Evolutionary conservation across 2,888 invertebrate genomes (phyloP).

Genomic region (Petrolisthes manimaculis): DNA sequence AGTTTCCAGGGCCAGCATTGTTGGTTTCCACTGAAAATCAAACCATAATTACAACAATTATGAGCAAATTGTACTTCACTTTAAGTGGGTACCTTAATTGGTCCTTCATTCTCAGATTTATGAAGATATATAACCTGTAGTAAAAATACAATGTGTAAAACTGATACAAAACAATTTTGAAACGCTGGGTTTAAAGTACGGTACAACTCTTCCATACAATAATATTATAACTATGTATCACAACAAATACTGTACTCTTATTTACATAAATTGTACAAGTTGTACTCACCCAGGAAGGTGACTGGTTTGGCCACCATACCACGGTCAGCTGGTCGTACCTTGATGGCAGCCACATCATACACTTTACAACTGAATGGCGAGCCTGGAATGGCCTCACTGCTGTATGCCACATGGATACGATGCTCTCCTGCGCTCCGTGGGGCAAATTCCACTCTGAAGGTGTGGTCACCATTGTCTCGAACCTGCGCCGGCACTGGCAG

Average conservation of each 20-base stretch:
- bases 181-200: neutral
- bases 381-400: constrained; percentile 82
- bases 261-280: neutral
- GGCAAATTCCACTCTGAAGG: constrained; percentile 90
- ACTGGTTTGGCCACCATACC: constrained; percentile 91
- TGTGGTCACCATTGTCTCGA: constrained; percentile 83
- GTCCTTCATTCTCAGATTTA: neutral
- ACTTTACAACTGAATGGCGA: constrained; percentile 96
- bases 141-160: neutral
- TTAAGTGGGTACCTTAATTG: neutral
- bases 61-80: neutral
- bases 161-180: neutral
- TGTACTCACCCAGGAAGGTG: constrained; percentile 83
- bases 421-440: constrained; percentile 93
- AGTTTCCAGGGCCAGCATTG: constrained; percentile 97
- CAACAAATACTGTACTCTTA: neutral
- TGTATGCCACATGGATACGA: constrained; percentile 87
- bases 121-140: neutral
- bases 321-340: constrained; percentile 90
- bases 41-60: neutral
- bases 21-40: constrained; percentile 89
- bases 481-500: constrained; percentile 91
- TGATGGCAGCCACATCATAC: constrained; percentile 92
- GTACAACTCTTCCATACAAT: neutral
- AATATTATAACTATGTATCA: neutral